Evolutionary conservation across 2,113 vertebrate species (phyloP).

Genomic region (Tiliqua scincoides): DNA sequence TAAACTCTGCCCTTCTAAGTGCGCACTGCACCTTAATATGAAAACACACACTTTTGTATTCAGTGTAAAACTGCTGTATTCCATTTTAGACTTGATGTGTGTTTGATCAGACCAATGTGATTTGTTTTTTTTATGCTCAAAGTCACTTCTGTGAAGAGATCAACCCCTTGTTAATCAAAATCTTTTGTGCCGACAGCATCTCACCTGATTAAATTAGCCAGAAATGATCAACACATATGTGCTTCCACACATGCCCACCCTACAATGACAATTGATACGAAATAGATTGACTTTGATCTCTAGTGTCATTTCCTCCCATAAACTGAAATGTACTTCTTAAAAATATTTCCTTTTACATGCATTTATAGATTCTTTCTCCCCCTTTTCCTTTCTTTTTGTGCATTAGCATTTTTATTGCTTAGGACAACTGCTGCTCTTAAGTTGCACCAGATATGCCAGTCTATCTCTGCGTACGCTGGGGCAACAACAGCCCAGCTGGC

Average conservation of each 20-base stretch:
- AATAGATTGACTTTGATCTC: slow-evolving; percentile 24
- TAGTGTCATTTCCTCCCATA: slow-evolving; percentile 10
- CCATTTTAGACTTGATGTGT: not conserved
- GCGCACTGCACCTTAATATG: not conserved
- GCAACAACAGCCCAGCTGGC: too few relatives aligned
- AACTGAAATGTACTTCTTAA: slow-evolving; percentile 6
- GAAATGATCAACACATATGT: slow-evolving; percentile 24
- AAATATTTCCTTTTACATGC: fast-evolving
- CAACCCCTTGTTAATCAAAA: slow-evolving; percentile 23
- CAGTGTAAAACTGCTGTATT: not conserved
- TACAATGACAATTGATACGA: slow-evolving; percentile 26
- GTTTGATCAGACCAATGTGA: slow-evolving; percentile 9
- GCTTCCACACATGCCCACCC: not conserved
- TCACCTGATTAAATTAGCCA: slow-evolving; percentile 53
- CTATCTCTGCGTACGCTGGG: too few relatives aligned
- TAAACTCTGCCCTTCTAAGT: not conserved
- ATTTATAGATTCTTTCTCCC: not conserved
- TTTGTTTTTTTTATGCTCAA: not conserved
- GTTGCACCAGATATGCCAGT: too few relatives aligned
- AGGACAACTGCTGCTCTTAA: too few relatives aligned
- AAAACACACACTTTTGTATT: not conserved
- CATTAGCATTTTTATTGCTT: slow-evolving; percentile 21
- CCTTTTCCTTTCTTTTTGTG: slow-evolving; percentile 33
- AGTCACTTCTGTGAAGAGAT: slow-evolving; percentile 39
- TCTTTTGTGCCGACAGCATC: slow-evolving; percentile 8